These are phyloP conservation scores for Leptosomus discolor DNA, from an alignment of 2,113 vertebrate genomes.

Conservation along the genomic window DNA sequence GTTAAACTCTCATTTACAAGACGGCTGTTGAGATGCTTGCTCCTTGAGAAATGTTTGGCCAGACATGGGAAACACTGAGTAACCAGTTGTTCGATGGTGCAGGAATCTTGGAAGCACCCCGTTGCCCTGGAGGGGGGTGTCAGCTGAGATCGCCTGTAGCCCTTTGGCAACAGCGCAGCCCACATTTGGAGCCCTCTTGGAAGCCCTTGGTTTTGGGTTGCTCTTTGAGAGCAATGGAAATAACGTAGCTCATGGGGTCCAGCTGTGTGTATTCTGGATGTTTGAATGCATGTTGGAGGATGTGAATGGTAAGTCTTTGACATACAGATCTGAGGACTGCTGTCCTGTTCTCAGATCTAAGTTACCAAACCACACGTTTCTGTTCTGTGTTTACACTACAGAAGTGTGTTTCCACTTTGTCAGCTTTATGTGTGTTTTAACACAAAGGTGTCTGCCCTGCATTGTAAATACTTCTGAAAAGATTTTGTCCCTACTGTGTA, in stretches of 20 bases:
- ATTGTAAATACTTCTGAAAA: not conserved
- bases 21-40: accelerated
- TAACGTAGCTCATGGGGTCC: not conserved
- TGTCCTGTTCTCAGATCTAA: not conserved
- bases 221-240: not conserved
- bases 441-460: not conserved
- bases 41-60: not conserved
- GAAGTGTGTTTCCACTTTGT: not conserved
- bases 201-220: not conserved
- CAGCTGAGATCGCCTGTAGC: not conserved
- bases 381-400: not conserved
- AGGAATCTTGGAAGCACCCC: not conserved
- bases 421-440: not conserved
- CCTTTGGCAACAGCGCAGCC: not conserved
- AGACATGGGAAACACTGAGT: not conserved
- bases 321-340: not conserved
- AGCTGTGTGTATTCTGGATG: not conserved
- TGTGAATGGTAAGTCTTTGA: not conserved
- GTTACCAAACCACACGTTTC: not conserved
- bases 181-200: accelerated
- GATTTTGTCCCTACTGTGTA: not conserved
- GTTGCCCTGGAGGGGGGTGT: not conserved
- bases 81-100: not conserved
- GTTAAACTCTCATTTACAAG: not conserved
- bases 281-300: not conserved